phyloP scores from a whole-genome alignment of 2,797 vertebrate species.

The Geotrypetes seraphini region DNA sequence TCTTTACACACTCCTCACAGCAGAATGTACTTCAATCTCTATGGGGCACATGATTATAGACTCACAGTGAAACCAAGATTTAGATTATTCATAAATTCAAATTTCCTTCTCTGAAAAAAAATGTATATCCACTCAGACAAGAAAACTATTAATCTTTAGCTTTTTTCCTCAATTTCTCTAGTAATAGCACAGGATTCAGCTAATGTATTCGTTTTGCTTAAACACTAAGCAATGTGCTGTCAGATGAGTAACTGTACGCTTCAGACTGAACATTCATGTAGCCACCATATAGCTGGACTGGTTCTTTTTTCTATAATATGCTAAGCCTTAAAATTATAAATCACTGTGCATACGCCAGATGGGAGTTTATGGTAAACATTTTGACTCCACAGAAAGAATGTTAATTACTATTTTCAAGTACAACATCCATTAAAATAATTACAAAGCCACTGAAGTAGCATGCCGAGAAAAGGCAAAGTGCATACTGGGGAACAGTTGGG shows the following conservation, averaged over 20 bases:
- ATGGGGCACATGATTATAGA: constrained; percentile 26
- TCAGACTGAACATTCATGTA: neutral
- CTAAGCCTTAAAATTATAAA: constrained; percentile 7
- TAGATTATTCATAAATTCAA: constrained; percentile 39
- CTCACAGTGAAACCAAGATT: constrained; percentile 22
- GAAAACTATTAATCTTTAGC: constrained; percentile 22
- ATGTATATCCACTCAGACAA: constrained; percentile 21
- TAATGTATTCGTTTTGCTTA: constrained; percentile 9
- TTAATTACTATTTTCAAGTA: neutral
- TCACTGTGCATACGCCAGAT: neutral
- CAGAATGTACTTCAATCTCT: constrained; percentile 32
- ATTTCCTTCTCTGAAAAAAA: constrained; percentile 33
- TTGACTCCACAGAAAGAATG: neutral
- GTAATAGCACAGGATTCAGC: constrained; percentile 20
- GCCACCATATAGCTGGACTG: no score
- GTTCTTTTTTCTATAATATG: constrained; percentile 20
- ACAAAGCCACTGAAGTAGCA: no score
- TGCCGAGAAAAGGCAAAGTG: no score
- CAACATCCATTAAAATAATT: no score
- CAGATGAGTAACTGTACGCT: constrained; percentile 16
- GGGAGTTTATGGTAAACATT: neutral
- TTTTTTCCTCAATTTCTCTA: constrained; percentile 32
- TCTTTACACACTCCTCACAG: constrained; percentile 32
- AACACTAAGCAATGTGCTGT: constrained; percentile 12
- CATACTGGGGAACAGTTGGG: no score